Evolutionary conservation across 2,113 vertebrate species (phyloP).

Genomic region (Saccopteryx leptura): DNA sequence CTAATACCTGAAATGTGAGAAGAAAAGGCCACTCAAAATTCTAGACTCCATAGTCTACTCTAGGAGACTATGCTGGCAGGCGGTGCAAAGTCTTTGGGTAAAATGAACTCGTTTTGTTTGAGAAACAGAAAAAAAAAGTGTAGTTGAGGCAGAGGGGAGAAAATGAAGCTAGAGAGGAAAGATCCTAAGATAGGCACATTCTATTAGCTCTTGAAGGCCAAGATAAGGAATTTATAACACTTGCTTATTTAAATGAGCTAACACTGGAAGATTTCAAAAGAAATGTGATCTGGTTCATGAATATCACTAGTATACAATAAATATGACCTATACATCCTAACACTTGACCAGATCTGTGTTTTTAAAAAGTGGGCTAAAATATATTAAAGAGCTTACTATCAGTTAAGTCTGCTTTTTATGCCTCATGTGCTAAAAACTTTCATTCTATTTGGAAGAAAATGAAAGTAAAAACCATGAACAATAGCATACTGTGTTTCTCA

Average conservation of each 20-base stretch:
- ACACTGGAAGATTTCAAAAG: slow-evolving; percentile 1
- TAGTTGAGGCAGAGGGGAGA: not conserved
- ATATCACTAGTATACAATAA: not conserved
- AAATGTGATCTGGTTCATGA: not conserved
- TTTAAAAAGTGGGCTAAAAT: not conserved
- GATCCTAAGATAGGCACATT: not conserved
- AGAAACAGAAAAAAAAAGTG: not conserved
- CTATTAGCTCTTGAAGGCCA: not conserved
- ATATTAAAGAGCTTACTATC: not conserved
- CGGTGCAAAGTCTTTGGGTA: not conserved
- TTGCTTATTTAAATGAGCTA: not conserved
- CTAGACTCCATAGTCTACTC: not conserved
- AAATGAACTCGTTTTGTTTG: not conserved
- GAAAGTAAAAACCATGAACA: slow-evolving; percentile 4
- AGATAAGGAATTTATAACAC: not conserved
- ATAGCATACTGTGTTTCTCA: not conserved
- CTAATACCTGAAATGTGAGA: not conserved
- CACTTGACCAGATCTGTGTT: not conserved
- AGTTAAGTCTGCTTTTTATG: not conserved
- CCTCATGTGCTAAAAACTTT: not conserved
- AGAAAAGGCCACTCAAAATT: not conserved
- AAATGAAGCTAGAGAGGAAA: not conserved
- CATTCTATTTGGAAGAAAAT: slow-evolving; percentile 28
- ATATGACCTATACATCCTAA: not conserved
- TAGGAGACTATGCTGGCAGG: not conserved